phyloP scores from a whole-genome alignment of 2,888 invertebrate species.

The Heteromyza rotundicornis region DNA sequence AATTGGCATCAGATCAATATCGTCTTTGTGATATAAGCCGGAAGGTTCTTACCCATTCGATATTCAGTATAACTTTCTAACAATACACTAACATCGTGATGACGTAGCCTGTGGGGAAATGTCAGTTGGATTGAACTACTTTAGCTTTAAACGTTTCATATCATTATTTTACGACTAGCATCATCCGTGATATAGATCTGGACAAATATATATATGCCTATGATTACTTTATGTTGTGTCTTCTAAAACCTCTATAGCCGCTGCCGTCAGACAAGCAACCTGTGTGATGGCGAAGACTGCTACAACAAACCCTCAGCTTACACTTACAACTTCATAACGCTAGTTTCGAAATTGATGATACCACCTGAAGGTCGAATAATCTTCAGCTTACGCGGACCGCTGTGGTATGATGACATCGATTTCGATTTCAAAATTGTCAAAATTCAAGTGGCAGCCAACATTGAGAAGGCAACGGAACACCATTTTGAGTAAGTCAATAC shows the following conservation, averaged over 20 bases:
- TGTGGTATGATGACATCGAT: constrained; percentile 73
- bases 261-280: constrained; percentile 74
- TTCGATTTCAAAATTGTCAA: constrained; percentile 76
- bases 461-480: constrained; percentile 67
- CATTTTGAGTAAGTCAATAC: constrained; percentile 65
- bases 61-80: too few species aligned
- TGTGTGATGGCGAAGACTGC: constrained; percentile 79
- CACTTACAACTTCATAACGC: constrained; percentile 92
- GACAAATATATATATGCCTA: too few species aligned
- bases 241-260: constrained; percentile 68
- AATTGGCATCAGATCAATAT: too few species aligned
- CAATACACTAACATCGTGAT: too few species aligned
- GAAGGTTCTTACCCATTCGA: too few species aligned
- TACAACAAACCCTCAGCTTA: constrained; percentile 81
- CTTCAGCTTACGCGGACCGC: constrained; percentile 87
- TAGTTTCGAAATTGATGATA: constrained; percentile 82
- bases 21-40: too few species aligned
- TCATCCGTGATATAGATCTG: too few species aligned
- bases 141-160: too few species aligned
- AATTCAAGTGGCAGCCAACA: constrained; percentile 70
- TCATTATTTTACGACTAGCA: too few species aligned
- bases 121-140: too few species aligned
- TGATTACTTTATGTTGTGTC: neutral
- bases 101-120: too few species aligned
- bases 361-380: constrained; percentile 70